phyloP scores from a whole-genome alignment of 2,113 vertebrate genomes.

The Tachysurus vachellii region DNA sequence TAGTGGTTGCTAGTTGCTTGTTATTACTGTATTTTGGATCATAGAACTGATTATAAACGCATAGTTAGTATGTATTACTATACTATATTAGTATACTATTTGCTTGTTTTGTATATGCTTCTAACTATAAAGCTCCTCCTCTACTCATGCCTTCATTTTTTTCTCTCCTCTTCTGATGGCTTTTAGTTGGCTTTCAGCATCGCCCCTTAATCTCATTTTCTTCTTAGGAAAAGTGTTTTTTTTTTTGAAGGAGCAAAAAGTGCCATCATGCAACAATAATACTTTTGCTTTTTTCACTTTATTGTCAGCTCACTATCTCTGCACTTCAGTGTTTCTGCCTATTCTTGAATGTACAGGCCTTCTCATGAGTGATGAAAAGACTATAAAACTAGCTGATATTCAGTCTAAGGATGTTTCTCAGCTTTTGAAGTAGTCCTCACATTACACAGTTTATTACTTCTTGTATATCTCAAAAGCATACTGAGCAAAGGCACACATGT shows the following conservation, averaged over 20 bases:
- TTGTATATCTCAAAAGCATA: not conserved
- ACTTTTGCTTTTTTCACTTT: not conserved
- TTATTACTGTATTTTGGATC: not conserved
- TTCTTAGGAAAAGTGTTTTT: not conserved
- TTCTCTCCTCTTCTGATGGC: not conserved
- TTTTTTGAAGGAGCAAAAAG: not conserved
- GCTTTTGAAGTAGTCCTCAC: not conserved
- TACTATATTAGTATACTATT: not conserved
- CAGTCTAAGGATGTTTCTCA: not conserved
- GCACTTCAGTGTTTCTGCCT: not conserved
- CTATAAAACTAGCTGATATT: not conserved
- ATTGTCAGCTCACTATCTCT: not conserved
- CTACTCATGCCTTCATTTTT: not conserved
- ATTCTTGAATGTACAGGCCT: not conserved
- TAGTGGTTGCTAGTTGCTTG: not conserved
- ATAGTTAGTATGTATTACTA: not conserved
- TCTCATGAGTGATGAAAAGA: not conserved
- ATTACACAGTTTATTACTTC: slow-evolving; percentile 1
- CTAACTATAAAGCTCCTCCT: not conserved
- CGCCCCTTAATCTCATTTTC: not conserved
- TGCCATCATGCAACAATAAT: not conserved
- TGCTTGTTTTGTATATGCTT: not conserved
- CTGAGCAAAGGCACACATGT: not conserved
- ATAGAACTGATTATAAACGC: not conserved
- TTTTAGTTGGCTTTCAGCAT: not conserved